phyloP scores from a whole-genome alignment of 2,888 invertebrate species.

The Pachycephus smyrnensis region DNA sequence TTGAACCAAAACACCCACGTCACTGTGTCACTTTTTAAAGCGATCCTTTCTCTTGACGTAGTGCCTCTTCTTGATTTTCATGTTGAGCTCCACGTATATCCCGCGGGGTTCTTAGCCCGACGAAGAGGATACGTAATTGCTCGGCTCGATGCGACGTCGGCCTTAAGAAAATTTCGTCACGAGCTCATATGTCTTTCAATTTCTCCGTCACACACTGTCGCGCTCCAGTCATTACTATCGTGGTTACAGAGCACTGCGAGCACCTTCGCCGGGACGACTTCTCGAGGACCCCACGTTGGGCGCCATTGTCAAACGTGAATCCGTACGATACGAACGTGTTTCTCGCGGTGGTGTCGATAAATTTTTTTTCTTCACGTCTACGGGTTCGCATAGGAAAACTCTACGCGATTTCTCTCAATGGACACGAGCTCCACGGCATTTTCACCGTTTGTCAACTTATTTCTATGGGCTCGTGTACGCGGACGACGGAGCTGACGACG shows the following conservation, averaged over 20 bases:
- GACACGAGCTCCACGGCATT: neutral
- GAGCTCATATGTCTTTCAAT: neutral
- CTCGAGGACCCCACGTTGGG: conserved; percentile 38
- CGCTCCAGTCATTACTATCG: neutral
- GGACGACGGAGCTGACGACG: conserved; percentile 56
- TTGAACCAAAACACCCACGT: neutral
- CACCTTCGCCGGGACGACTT: conserved; percentile 10
- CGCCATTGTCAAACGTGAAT: conserved; percentile 49
- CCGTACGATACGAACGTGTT: neutral
- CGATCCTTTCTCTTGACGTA: conserved; percentile 41
- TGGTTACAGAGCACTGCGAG: neutral
- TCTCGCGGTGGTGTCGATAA: neutral
- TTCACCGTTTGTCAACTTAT: neutral
- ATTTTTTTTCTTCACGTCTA: neutral
- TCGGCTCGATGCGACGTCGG: neutral
- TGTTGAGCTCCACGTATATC: conserved; percentile 13
- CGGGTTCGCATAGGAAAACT: neutral
- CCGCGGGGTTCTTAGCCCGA: neutral
- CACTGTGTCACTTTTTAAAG: conserved; percentile 45
- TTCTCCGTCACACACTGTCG: conserved; percentile 1
- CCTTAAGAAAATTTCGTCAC: neutral
- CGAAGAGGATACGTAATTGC: neutral
- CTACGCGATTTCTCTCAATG: neutral
- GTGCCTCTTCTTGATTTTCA: conserved; percentile 53
- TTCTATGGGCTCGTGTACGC: conserved; percentile 20